A percentile compares a stretch with the other conserved stretches of the same genome.
Conservation (phyloP, 1,140 invertebrate species). For the Bacillus rossius region DNA sequence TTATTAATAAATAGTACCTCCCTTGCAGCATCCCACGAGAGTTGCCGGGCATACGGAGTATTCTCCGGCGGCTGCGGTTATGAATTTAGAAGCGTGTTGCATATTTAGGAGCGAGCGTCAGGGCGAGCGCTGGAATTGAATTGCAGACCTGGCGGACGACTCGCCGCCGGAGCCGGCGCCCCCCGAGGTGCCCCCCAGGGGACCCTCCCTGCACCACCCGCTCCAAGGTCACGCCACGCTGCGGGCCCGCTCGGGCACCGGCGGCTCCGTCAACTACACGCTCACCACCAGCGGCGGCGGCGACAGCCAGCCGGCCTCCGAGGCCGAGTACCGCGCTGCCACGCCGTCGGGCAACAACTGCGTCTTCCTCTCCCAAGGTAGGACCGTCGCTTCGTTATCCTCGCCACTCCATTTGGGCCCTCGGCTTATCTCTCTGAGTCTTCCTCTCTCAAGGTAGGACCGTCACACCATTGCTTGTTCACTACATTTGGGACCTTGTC, state of each 20-base stretch:
- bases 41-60: too few relatives aligned
- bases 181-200: slow-evolving; percentile 63
- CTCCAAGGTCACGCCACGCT: slow-evolving; percentile 3
- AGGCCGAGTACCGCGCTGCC: not conserved
- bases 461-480: not conserved
- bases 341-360: slow-evolving; percentile 13
- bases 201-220: slow-evolving; percentile 53
- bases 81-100: too few relatives aligned
- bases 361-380: slow-evolving; percentile 21
- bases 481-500: too few relatives aligned
- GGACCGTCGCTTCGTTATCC: not conserved
- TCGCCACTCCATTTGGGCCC: too few relatives aligned
- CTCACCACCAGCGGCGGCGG: slow-evolving; percentile 4
- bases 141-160: slow-evolving; percentile 52
- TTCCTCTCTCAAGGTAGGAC: slow-evolving; percentile 20
- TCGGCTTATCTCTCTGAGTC: too few relatives aligned
- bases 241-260: not conserved
- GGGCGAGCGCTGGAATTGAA: not conserved
- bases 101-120: too few relatives aligned
- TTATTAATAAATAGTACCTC: too few relatives aligned
- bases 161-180: slow-evolving; percentile 67
- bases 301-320: slow-evolving; percentile 1
- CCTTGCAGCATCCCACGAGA: too few relatives aligned
- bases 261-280: not conserved
- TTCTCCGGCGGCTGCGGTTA: too few relatives aligned